Conservation (phyloP, 2,888 invertebrate genomes). For the Acrobasis repandana region DNA sequence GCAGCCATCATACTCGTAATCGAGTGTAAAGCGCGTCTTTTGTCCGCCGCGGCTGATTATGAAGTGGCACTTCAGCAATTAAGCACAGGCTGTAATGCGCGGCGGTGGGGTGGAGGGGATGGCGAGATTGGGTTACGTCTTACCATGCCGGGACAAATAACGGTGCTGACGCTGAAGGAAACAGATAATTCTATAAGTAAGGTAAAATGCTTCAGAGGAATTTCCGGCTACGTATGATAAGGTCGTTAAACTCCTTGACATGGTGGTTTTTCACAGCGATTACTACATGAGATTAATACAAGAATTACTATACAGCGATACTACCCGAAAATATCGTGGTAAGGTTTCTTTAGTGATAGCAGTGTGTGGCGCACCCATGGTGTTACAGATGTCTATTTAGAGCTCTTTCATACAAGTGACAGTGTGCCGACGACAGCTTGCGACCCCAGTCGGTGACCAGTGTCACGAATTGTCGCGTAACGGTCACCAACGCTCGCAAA, state of each 20-base stretch:
- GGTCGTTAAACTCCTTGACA: neutral
- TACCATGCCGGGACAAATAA: neutral
- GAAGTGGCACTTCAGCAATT: constrained; percentile 59
- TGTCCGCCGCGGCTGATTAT: constrained; percentile 58
- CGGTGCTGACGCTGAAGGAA: neutral
- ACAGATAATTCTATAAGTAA: neutral
- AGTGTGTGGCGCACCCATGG: no score
- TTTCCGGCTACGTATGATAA: neutral
- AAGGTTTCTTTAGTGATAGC: no score
- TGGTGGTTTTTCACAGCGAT: no score
- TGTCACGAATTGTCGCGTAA: no score
- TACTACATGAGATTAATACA: no score
- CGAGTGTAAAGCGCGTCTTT: constrained; percentile 52
- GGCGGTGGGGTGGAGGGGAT: constrained; percentile 17
- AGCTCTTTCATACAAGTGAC: no score
- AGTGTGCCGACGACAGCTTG: no score
- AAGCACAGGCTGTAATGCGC: constrained; percentile 45
- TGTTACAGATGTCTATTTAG: no score
- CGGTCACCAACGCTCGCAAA: no score
- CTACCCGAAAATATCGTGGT: no score
- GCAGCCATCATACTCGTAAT: constrained; percentile 45
- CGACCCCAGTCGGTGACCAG: no score
- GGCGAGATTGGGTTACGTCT: constrained; percentile 8
- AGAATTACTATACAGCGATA: no score
- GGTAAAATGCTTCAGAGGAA: neutral